These are phyloP conservation scores for human DNA, from an alignment of 2,113 vertebrate species.

Conservation along the genomic window DNA sequence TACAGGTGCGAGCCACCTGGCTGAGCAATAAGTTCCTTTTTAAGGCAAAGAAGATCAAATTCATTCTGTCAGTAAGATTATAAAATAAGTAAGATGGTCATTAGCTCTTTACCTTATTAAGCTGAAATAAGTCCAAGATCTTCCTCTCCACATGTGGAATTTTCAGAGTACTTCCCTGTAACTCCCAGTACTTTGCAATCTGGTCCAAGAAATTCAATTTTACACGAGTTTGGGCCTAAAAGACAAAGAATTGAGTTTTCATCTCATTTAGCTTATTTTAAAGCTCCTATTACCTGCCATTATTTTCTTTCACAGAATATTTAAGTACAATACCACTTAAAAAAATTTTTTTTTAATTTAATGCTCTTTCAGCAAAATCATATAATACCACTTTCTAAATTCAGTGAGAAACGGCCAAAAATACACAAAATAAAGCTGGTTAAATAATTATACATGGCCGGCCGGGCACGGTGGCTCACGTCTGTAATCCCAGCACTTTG, in stretches of 20 bases:
- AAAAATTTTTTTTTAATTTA: background rate
- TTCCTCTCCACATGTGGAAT: constrained; percentile 98
- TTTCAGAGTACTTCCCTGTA: constrained; percentile 96
- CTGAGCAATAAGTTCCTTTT: background rate
- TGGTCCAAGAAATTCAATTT: constrained; percentile 99
- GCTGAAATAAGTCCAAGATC: constrained; percentile 96
- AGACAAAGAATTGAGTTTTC: constrained; percentile 45
- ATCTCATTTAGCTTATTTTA: background rate
- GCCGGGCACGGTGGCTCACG: too few species aligned
- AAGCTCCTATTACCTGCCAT: background rate
- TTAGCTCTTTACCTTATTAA: constrained; percentile 90
- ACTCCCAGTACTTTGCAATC: constrained; percentile 99
- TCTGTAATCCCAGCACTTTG: too few species aligned
- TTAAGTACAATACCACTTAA: background rate
- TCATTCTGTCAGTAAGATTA: background rate
- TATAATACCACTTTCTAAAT: background rate
- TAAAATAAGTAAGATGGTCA: background rate
- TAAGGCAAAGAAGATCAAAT: background rate
- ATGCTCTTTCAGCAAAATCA: too few species aligned
- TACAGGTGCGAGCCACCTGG: too few species aligned
- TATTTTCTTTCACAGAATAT: background rate
- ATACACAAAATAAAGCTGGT: background rate
- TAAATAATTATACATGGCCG: background rate
- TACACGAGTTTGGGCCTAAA: constrained; percentile 96
- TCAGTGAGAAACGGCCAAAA: background rate